Evolutionary conservation across 2,113 vertebrate species (phyloP), one percentile per base, ranked within the genome.

Genomic region (Chamaetylas fuelleborni): DNA sequence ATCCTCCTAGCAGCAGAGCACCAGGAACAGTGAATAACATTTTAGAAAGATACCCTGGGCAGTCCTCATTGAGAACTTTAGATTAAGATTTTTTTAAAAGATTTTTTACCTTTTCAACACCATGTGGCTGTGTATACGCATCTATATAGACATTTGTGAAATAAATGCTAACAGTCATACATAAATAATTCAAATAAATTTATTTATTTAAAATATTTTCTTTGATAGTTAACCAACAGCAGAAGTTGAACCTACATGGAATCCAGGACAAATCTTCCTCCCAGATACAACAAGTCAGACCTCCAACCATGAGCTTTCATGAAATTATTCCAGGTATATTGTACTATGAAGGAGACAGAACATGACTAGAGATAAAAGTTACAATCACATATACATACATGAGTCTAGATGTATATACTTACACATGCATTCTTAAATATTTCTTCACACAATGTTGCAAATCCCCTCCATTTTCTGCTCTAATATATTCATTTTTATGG

Each of bases 161-260:
- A 92, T 62, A 89, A 93, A 92, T 60, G 73, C 69, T 84, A 88
- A 42, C 9, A 64, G 14, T 86, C 61, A 76, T 15, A 58, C 9
- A 51, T 29, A 78, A 71, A 40, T 62, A 87, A 84, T 38, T 42
- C 42, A 91, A 73, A n/a, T 22, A 19, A 38, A 14, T 65, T 71
- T 79, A 54, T 88, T 94, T 91, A 79, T 85, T 80, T 82, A 13
- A 88, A 57, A 26, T 56, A 74, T 25, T 89, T 78, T 65, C 19
- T 90, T 84, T 76, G 13, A 43, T 64, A 72, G 73, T 80, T 66
- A 91, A 79, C n/a, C 48, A 61, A 61, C 4, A 85, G 65, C 17
- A 88, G 29, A 83, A 69, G 26, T 74, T 58, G 51, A 82, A 67
- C 8, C 80, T 73, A 61, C 36, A 43, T 8, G 51, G 17, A 69